A percentile compares a stretch with the other conserved stretches of the same genome.
Evolutionary conservation across 2,888 invertebrate species (phyloP).

Genomic region (Andrena fulva): DNA sequence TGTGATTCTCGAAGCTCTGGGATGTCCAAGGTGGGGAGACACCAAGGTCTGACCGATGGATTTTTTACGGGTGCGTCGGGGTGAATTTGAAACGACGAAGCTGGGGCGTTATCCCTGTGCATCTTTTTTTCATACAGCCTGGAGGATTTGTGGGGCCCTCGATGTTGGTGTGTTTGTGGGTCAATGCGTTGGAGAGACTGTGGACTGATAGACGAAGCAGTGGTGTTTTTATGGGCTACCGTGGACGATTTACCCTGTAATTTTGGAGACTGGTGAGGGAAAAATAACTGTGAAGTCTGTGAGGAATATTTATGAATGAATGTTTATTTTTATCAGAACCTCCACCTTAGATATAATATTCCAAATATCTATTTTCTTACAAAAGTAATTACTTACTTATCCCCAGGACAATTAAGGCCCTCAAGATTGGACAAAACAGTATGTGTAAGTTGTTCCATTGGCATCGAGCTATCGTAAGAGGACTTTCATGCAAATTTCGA

Average conservation of each 20-base stretch:
- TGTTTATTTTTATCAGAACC: neutral
- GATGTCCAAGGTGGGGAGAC: neutral
- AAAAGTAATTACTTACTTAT: neutral
- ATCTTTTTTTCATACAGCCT: constrained; percentile 52
- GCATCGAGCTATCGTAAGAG: neutral
- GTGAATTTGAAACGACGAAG: constrained; percentile 51
- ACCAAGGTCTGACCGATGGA: neutral
- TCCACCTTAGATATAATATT: too few relatives aligned
- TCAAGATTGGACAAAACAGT: neutral
- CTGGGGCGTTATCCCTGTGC: constrained; percentile 22
- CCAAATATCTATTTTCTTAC: neutral
- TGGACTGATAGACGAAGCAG: neutral
- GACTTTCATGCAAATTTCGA: neutral
- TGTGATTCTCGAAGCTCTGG: neutral
- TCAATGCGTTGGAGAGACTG: neutral
- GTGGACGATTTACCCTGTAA: neutral
- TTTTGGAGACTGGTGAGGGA: neutral
- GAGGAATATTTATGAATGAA: neutral
- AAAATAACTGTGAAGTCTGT: neutral
- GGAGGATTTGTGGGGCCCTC: constrained; percentile 15
- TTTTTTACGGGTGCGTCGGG: constrained; percentile 15
- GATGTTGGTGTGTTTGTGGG: neutral
- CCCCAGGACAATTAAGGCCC: neutral
- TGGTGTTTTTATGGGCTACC: neutral
- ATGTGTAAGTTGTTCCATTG: neutral